phyloP scores from a whole-genome alignment of 2,797 vertebrate species.

The Danionella dracula region DNA sequence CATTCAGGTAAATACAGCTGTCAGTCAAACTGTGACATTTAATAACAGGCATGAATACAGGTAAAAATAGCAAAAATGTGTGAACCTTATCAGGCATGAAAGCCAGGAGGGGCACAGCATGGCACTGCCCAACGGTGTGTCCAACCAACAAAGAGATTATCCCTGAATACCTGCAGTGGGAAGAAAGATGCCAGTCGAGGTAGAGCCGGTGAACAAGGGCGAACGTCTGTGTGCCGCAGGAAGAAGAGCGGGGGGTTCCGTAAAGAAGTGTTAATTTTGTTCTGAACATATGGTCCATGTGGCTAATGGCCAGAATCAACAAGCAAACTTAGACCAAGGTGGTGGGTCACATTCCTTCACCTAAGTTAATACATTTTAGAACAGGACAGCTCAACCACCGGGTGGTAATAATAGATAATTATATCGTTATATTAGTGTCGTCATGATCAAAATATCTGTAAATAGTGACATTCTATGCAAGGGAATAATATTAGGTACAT shows the following conservation, averaged over 20 bases:
- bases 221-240: not conserved
- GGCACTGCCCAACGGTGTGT: not conserved
- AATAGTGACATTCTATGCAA: not conserved
- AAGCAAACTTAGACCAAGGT: not conserved
- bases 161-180: not conserved
- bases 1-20: too few species aligned
- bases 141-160: not conserved
- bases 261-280: slow-evolving; percentile 10
- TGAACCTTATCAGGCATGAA: not conserved
- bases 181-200: not conserved
- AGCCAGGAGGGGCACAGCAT: slow-evolving; percentile 3
- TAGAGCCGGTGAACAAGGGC: not conserved
- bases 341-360: slow-evolving; percentile 18
- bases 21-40: too few species aligned
- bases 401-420: slow-evolving; percentile 14
- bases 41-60: not conserved
- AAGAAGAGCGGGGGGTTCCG: slow-evolving; percentile 10
- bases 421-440: not conserved
- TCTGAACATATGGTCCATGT: slow-evolving; percentile 20
- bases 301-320: slow-evolving; percentile 12
- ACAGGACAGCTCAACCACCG: not conserved
- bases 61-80: not conserved
- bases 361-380: not conserved
- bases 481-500: not conserved
- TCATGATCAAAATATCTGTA: not conserved